Evolutionary conservation across 2,113 vertebrate genomes (phyloP).

Genomic region (Spea bombifrons): DNA sequence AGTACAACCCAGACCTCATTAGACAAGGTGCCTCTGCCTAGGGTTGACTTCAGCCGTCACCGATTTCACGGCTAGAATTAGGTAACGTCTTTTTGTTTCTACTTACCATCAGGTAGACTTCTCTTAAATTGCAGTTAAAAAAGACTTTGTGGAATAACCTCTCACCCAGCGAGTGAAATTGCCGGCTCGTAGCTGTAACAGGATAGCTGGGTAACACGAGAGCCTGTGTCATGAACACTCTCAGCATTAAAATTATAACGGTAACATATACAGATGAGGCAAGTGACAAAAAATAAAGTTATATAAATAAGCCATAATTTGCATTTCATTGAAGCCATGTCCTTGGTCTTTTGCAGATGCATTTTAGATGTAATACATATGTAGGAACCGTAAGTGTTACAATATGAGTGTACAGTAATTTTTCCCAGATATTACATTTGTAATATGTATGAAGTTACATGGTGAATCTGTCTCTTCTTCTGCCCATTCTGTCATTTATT

Average conservation of each 20-base stretch:
- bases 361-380: too few species aligned
- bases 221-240: neutral
- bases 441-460: too few species aligned
- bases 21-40: neutral
- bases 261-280: neutral
- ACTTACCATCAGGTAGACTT: constrained; percentile 6
- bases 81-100: constrained; percentile 8
- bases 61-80: neutral
- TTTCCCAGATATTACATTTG: too few species aligned
- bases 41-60: neutral
- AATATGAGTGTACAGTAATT: too few species aligned
- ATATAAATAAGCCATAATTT: neutral
- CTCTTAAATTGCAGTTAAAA: neutral
- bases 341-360: too few species aligned
- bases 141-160: neutral
- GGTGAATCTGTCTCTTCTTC: too few species aligned
- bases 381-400: too few species aligned
- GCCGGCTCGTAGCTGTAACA: neutral
- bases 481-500: too few species aligned
- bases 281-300: neutral
- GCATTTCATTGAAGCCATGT: too few species aligned
- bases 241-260: constrained; percentile 10
- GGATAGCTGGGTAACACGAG: neutral
- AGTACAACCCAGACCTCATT: neutral
- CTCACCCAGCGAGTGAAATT: neutral